These are phyloP conservation scores for Pseudolaguvia tuberculata DNA, from an alignment of 2,113 vertebrate species.

Conservation along the genomic window DNA sequence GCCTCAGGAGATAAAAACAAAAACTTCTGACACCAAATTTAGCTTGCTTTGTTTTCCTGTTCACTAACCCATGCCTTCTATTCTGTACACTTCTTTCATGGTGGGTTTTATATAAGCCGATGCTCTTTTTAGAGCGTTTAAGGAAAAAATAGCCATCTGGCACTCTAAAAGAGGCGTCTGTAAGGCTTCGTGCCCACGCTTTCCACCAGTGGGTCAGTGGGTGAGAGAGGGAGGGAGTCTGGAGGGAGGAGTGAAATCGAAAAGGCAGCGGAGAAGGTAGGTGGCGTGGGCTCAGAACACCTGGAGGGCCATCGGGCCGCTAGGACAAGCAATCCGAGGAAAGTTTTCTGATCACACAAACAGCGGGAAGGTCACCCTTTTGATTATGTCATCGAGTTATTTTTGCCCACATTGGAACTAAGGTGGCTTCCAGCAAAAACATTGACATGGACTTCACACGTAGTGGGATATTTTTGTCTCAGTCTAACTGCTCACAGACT, in stretches of 20 bases:
- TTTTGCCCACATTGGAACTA: slow-evolving; percentile 21
- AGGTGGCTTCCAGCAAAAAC: slow-evolving; percentile 32
- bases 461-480: slow-evolving; percentile 30
- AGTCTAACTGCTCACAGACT: neutral
- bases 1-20: neutral
- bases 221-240: slow-evolving; percentile 59
- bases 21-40: slow-evolving; percentile 9
- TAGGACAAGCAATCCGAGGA: slow-evolving; percentile 35
- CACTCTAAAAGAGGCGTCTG: slow-evolving; percentile 67
- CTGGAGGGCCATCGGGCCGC: slow-evolving; percentile 53
- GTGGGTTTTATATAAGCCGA: slow-evolving; percentile 55
- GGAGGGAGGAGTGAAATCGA: slow-evolving; percentile 48
- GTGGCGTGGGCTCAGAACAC: slow-evolving; percentile 54
- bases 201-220: slow-evolving; percentile 76
- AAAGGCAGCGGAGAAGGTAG: slow-evolving; percentile 61
- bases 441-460: slow-evolving; percentile 27
- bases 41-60: slow-evolving; percentile 26
- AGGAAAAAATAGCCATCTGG: slow-evolving; percentile 66
- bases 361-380: slow-evolving; percentile 30
- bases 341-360: slow-evolving; percentile 25
- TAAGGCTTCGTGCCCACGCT: slow-evolving; percentile 61
- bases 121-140: slow-evolving; percentile 43
- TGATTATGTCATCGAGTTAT: slow-evolving; percentile 37
- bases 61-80: slow-evolving; percentile 1
- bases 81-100: slow-evolving; percentile 1